Base-by-base conservation (phyloP, 2,888 invertebrate species). In the Pogonocherus hispidulus region DNA sequence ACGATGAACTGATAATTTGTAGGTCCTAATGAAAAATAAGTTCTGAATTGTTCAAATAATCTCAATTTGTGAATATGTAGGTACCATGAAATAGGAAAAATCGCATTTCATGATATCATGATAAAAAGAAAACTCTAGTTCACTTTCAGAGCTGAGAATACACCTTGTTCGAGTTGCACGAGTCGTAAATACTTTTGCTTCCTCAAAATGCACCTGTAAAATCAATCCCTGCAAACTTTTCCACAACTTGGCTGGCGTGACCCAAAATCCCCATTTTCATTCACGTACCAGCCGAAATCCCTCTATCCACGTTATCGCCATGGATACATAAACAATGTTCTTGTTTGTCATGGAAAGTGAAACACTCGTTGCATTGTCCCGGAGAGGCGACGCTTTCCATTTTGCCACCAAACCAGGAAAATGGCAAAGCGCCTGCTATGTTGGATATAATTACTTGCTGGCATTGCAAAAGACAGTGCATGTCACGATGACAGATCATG, bases 311-410 rank as follows among this genome's bases (percentile, higher is more conserved):
- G 66, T 66, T 60, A 23, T 66, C 66, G 47, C 22, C 62, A 60
- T 66, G 66, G 55, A 5, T 14, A 66, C 54, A 46, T 56, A 27
- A 19, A 54, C 52, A 66, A 46, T 19, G 44, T 20, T 23, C 44
- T 65, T 62, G 66, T 66, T 66, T 66, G 66, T 60, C 66, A 66
- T 66, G 66, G 66, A 66, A 66, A 66, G 66, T 66, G 66, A 66
- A 66, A 66, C 18, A 37, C 49, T 18, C 5, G 49, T 49, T 64
- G 64, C 54, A 32, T 56, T 55, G 47, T 56, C 56, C 41, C n/a
- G 47, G 32, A 23, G 35, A 47, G n/a, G 56, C 35, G 46, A 41
- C 32, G 23, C 44, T 20, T 32, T 22, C 44, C 9, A 62, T 35
- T 62, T 49, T 49, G 11, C 52, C 16, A 49, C 32, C 51, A 49